Percentiles rank a stretch among this genome's conserved stretches.
phyloP scores from a whole-genome alignment of 2,888 invertebrate genomes.

The Cantharis lateralis region DNA sequence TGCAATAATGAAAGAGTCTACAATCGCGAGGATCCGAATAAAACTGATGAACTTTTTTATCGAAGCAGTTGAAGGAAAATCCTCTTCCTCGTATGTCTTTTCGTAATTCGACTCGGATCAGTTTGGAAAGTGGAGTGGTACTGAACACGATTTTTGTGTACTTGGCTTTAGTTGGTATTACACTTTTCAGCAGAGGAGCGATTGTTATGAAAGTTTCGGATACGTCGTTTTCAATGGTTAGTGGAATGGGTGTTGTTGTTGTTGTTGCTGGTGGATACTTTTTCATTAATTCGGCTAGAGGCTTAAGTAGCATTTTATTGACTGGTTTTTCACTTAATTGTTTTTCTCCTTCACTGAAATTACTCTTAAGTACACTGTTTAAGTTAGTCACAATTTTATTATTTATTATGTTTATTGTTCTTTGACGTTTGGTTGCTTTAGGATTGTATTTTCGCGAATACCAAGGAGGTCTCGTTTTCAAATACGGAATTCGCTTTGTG shows the following conservation, averaged over 20 bases:
- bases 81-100: slow-evolving; percentile 25
- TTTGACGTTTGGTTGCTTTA: slow-evolving; percentile 20
- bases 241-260: not conserved
- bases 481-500: slow-evolving; percentile 31
- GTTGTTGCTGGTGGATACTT: not conserved
- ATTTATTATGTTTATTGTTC: not conserved
- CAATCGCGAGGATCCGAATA: slow-evolving; percentile 64
- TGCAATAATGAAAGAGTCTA: slow-evolving; percentile 65
- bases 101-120: slow-evolving; percentile 50
- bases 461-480: slow-evolving; percentile 23
- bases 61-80: slow-evolving; percentile 60
- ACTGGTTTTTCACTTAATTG: not conserved
- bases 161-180: slow-evolving; percentile 50
- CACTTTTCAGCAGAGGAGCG: slow-evolving; percentile 50
- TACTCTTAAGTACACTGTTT: not conserved
- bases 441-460: slow-evolving; percentile 16
- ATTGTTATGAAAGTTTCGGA: slow-evolving; percentile 45
- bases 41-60: slow-evolving; percentile 60
- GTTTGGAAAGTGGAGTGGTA: slow-evolving; percentile 49
- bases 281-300: not conserved
- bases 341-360: not conserved
- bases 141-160: slow-evolving; percentile 39
- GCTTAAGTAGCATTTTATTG: not conserved
- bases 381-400: slow-evolving; percentile 29
- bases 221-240: slow-evolving; percentile 39